Conservation (phyloP, 1,140 invertebrate species). For the Solen grandis region DNA sequence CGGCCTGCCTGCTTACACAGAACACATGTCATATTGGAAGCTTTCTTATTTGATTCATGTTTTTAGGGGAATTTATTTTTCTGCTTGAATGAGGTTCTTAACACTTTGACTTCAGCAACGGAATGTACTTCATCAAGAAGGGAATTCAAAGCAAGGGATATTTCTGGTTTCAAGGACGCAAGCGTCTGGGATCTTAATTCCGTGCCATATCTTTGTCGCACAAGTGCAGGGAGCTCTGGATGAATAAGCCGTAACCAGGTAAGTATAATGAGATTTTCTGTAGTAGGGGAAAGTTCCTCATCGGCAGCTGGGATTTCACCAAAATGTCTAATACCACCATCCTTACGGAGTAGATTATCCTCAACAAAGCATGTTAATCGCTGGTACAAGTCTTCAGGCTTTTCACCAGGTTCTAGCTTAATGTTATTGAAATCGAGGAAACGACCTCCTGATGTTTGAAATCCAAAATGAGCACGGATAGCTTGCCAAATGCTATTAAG, state of each 20-base stretch:
- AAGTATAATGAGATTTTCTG: conserved; percentile 54
- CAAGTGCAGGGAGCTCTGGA: conserved; percentile 38
- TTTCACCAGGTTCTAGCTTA: conserved; percentile 38
- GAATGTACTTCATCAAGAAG: conserved; percentile 55
- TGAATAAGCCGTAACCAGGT: conserved; percentile 59
- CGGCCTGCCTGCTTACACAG: not conserved
- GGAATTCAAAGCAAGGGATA: conserved; percentile 47
- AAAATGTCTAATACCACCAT: conserved; percentile 43
- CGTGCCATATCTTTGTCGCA: conserved; percentile 57
- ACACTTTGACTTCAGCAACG: not conserved
- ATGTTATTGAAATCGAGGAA: conserved; percentile 31
- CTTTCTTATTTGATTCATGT: not conserved
- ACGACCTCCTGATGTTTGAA: conserved; percentile 52
- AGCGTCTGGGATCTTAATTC: conserved; percentile 51
- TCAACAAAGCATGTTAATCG: conserved; percentile 55
- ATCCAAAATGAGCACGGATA: conserved; percentile 53
- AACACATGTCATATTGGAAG: not conserved
- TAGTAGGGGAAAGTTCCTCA: conserved; percentile 45
- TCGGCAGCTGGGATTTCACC: conserved; percentile 17
- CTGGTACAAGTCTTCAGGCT: conserved; percentile 59
- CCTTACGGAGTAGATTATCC: conserved; percentile 41
- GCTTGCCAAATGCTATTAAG: conserved; percentile 47
- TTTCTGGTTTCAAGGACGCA: conserved; percentile 59
- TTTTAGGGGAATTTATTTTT: not conserved
- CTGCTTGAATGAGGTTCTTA: not conserved